phyloP scores from a whole-genome alignment of 2,113 vertebrate genomes.

The Paramormyrops kingsleyae region DNA sequence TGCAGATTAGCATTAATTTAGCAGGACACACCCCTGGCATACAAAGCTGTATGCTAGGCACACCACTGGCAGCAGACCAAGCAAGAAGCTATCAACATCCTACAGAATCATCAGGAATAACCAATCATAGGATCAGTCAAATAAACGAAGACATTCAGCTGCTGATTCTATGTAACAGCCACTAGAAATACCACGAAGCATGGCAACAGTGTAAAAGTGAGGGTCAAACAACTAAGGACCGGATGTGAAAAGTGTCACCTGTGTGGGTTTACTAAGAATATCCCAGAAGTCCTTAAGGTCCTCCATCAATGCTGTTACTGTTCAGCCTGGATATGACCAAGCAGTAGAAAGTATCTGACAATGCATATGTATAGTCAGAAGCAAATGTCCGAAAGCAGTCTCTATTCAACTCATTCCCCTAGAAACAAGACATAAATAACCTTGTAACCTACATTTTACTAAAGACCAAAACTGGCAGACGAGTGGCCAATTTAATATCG shows the following conservation, averaged over 20 bases:
- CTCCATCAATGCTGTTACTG: not conserved
- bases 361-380: not conserved
- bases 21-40: not conserved
- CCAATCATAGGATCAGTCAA: not conserved
- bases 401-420: not conserved
- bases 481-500: not conserved
- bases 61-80: not conserved
- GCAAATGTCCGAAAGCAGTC: not conserved
- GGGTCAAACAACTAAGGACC: not conserved
- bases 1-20: not conserved
- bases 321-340: not conserved
- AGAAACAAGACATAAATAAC: not conserved
- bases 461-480: not conserved
- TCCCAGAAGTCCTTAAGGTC: not conserved
- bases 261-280: not conserved
- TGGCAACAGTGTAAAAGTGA: not conserved
- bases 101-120: not conserved
- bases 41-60: not conserved
- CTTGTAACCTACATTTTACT: not conserved
- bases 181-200: not conserved
- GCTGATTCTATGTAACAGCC: not conserved
- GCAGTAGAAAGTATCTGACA: not conserved
- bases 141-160: not conserved
- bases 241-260: not conserved
- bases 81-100: not conserved